Conservation (phyloP, 2,113 vertebrate genomes). For the Microtus richardsoni region DNA sequence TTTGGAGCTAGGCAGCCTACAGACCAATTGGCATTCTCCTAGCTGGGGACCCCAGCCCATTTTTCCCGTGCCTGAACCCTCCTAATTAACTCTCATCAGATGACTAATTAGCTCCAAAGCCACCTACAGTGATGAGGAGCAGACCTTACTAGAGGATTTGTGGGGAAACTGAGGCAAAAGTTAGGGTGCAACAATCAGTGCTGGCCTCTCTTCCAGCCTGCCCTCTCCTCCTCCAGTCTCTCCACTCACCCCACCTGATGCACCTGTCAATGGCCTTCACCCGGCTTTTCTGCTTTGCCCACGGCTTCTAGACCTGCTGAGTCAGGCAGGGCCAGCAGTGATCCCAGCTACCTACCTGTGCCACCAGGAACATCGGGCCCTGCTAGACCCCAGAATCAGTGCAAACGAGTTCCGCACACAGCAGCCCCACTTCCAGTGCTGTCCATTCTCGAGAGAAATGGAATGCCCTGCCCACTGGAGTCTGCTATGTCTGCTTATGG, state of each 20-base stretch:
- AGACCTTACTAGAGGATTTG: not conserved
- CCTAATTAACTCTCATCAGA: not conserved
- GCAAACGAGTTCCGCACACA: not conserved
- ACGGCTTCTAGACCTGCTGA: not conserved
- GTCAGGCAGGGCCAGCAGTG: not conserved
- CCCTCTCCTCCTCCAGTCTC: not conserved
- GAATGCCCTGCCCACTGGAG: not conserved
- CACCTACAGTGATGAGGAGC: not conserved
- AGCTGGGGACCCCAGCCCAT: not conserved
- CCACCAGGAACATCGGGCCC: not conserved
- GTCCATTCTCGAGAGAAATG: not conserved
- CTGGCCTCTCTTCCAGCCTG: not conserved
- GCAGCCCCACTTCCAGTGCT: not conserved
- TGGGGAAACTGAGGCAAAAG: not conserved
- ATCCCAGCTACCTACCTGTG: fast-evolving
- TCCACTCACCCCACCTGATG: fast-evolving
- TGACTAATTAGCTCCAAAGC: not conserved
- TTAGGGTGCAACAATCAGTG: fast-evolving
- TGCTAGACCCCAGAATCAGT: not conserved
- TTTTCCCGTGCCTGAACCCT: fast-evolving
- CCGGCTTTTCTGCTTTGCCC: not conserved
- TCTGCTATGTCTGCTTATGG: not conserved
- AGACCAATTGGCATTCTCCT: not conserved
- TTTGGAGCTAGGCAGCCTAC: not conserved
- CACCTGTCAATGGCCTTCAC: not conserved